Conservation (phyloP, 2,797 vertebrate species). For the Tenualosa thibaudeaui region DNA sequence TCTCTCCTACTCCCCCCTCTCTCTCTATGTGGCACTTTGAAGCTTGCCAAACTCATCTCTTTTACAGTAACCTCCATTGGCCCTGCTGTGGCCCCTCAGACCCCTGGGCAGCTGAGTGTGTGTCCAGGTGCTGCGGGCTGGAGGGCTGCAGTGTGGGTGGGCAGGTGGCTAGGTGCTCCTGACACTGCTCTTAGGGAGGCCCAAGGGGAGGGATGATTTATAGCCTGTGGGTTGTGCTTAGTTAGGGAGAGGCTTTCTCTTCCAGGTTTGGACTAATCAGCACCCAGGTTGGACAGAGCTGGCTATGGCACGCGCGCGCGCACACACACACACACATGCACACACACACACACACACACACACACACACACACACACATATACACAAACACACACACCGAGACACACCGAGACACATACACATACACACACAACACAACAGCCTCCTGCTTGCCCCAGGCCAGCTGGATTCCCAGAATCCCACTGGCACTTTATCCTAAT, state of each 20-base stretch:
- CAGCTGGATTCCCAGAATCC: neutral
- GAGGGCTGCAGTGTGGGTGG: neutral
- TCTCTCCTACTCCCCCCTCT: neutral
- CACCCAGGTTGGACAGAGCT: neutral
- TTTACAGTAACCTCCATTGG: neutral
- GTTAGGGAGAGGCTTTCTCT: neutral
- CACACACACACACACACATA: neutral
- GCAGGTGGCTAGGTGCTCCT: neutral
- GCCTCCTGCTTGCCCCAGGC: neutral
- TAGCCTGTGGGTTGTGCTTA: neutral
- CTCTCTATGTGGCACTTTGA: neutral
- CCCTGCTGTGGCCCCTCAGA: neutral
- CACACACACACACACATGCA: neutral
- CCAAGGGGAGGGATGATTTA: neutral
- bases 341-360: neutral
- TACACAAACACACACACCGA: neutral
- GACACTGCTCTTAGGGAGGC: neutral
- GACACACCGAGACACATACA: neutral
- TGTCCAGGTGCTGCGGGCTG: neutral
- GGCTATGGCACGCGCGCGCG: neutral
- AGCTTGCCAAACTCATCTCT: neutral
- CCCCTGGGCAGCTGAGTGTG: neutral
- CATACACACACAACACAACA: neutral
- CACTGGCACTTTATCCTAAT: slow-evolving; percentile 16
- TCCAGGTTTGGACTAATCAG: neutral